These are phyloP conservation scores for Narcine bancroftii DNA, from an alignment of 2,113 vertebrate species.

Conservation along the genomic window DNA sequence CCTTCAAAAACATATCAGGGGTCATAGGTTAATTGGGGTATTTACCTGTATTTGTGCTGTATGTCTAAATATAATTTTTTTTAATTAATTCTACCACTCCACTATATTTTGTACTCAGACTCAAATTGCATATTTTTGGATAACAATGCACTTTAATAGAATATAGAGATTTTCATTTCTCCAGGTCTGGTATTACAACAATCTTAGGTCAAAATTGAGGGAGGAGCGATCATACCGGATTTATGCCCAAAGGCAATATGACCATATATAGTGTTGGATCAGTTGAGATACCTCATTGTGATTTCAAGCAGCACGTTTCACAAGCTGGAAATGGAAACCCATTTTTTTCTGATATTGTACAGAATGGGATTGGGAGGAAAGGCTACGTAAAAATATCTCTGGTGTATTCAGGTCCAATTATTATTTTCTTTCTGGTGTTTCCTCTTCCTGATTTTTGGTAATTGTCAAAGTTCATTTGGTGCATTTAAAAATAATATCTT, in stretches of 20 bases:
- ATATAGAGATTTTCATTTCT: not conserved
- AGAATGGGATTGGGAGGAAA: not conserved
- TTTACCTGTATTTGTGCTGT: no score
- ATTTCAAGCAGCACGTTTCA: not conserved
- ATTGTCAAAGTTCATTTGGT: not conserved
- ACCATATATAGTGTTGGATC: not conserved
- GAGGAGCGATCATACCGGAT: not conserved
- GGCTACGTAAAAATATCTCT: not conserved
- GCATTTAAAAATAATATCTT: not conserved
- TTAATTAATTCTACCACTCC: not conserved
- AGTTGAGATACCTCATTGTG: not conserved
- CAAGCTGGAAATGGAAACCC: not conserved
- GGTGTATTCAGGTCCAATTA: not conserved
- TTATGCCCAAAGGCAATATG: not conserved
- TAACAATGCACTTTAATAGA: not conserved
- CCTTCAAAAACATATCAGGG: no score
- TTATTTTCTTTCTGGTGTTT: not conserved
- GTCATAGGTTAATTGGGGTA: no score
- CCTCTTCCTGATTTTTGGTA: not conserved
- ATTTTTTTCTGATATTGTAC: not conserved
- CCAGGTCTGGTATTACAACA: not conserved
- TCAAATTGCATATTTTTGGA: not conserved
- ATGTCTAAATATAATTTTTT: no score
- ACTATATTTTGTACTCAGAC: not conserved
- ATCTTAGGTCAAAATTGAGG: not conserved